A percentile compares a stretch with the other conserved stretches of the same genome.
phyloP scores from a whole-genome alignment of 2,797 vertebrate species.

The Sebastes flavidus region DNA sequence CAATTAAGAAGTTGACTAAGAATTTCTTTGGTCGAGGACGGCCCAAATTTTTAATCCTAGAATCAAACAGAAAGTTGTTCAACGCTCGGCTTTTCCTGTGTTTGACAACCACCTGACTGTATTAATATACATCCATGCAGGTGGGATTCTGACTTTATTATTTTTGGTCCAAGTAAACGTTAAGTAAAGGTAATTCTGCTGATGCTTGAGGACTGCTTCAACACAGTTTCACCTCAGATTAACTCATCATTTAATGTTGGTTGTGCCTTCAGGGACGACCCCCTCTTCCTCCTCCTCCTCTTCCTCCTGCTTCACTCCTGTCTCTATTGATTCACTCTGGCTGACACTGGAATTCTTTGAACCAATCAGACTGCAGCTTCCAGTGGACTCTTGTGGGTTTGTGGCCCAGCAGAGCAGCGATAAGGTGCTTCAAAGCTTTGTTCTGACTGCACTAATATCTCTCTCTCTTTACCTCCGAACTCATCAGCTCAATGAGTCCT shows the following conservation, averaged over 20 bases:
- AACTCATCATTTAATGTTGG: neutral
- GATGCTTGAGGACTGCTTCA: neutral
- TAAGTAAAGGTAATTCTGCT: neutral
- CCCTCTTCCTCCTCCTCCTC: neutral
- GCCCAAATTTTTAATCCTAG: neutral
- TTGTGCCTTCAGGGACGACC: neutral
- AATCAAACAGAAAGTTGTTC: neutral
- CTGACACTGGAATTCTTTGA: slow-evolving; percentile 33
- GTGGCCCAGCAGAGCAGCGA: slow-evolving; percentile 1
- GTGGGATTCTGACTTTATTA: neutral
- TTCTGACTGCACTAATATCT: slow-evolving; percentile 40
- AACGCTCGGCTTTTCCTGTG: neutral
- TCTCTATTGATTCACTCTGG: slow-evolving; percentile 11
- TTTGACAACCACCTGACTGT: neutral
- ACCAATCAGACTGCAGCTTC: slow-evolving; percentile 34
- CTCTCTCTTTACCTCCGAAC: neutral
- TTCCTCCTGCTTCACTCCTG: slow-evolving; percentile 6
- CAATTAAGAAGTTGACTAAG: neutral
- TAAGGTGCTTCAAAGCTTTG: slow-evolving; percentile 1
- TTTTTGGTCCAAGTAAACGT: neutral
- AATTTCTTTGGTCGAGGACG: neutral
- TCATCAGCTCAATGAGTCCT: neutral
- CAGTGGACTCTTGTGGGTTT: neutral
- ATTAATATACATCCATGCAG: neutral
- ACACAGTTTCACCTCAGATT: neutral